Base-by-base conservation (phyloP, 2,113 vertebrate species). In the Micronycteris hirsuta region DNA sequence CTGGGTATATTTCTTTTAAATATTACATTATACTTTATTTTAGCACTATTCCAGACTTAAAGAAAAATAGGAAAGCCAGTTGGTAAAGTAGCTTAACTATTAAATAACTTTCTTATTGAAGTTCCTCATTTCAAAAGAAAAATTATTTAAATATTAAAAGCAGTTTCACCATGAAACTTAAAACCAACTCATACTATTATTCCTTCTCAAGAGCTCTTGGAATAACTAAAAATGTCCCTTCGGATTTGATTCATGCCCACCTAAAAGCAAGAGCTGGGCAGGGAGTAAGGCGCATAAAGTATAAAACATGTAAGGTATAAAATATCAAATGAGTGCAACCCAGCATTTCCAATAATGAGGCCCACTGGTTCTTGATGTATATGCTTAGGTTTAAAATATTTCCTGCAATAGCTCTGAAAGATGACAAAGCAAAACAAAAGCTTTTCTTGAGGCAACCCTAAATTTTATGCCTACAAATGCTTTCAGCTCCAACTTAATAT, bases 21-120 rank as follows among this genome's bases (percentile, higher is more conserved):
- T 97, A 98, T 98, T 97, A 98, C 87, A 96, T 98, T 98, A 98
- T 97, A 95, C 96, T 98, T 98, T 98, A 97, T 98, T 97, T 98
- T 97, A 98, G 97, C 91, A 97, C 96, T 95, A 83, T 96, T 97
- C 88, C 90, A 97, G 96, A 97, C 97, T 98, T 98, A 68, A 89
- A 94, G 98, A 76, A 87, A 98, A 90, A 96, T 54, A 97, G 96
- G 98, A 98, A 98, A 98, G 97, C 96, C 97, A 96, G 97, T 98
- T 98, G 96, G 97, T 97, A 97, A 98, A 98, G 98, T 98, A 98
- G 98, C 98, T 98, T 97, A 96, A 89, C 97, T 96, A 97, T 98
- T 98, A 98, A 98, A 98, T 95, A 97, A 97, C 97, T 97, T 97
- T 91, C 96, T 96, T 97, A 97, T 97, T 97, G 97, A 97, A 98